Conservation (phyloP, 2,888 invertebrate genomes). For the Quadriops clusia region DNA sequence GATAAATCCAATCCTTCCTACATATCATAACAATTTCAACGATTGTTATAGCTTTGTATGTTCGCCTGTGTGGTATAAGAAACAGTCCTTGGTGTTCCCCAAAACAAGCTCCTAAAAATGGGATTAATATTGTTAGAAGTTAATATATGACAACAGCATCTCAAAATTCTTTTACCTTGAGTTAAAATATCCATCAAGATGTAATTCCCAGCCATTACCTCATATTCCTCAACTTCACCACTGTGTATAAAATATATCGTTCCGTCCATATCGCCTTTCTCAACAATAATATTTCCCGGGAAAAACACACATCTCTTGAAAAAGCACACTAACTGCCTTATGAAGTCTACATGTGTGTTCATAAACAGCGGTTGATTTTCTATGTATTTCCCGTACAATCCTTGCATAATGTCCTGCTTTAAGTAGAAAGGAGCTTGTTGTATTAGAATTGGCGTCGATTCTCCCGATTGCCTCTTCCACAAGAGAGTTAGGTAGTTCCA, state of each 20-base stretch:
- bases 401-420: constrained; percentile 37
- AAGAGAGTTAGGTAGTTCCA: constrained; percentile 42
- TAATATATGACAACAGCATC: too few relatives aligned
- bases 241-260: constrained; percentile 44
- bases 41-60: constrained; percentile 16
- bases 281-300: constrained; percentile 42
- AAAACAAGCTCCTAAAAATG: constrained; percentile 13
- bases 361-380: constrained; percentile 39
- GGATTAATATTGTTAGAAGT: constrained; percentile 9
- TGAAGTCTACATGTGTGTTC: constrained; percentile 38
- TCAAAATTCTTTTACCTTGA: too few relatives aligned
- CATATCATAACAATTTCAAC: constrained; percentile 15
- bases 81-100: constrained; percentile 17
- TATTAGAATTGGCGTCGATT: constrained; percentile 31
- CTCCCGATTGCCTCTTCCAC: constrained; percentile 42
- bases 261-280: constrained; percentile 42
- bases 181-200: too few relatives aligned
- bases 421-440: constrained; percentile 13
- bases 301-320: constrained; percentile 42
- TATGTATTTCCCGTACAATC: constrained; percentile 39
- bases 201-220: constrained; percentile 9
- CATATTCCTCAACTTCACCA: constrained; percentile 34
- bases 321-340: constrained; percentile 40
- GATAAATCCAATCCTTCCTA: constrained; percentile 13
- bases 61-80: constrained; percentile 11